phyloP scores from a whole-genome alignment of 2,888 invertebrate genomes.

The Pocota personata region DNA sequence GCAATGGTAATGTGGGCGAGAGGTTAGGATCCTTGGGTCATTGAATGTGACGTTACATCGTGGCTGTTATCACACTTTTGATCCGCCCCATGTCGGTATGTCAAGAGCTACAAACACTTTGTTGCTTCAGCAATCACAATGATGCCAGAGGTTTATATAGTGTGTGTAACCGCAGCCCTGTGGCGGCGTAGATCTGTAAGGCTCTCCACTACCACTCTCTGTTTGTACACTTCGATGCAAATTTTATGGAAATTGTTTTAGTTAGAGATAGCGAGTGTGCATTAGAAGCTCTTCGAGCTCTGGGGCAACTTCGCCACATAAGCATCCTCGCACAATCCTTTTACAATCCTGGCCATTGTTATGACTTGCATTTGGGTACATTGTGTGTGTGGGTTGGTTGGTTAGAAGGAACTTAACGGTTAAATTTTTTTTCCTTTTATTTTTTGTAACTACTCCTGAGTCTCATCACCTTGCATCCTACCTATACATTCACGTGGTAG shows the following conservation, averaged over 20 bases:
- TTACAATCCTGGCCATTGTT: conserved; percentile 46
- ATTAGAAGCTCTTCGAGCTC: conserved; percentile 55
- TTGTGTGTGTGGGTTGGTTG: neutral
- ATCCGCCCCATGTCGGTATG: conserved; percentile 24
- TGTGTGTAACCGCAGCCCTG: conserved; percentile 49
- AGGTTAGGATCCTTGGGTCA: neutral
- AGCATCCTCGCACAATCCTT: conserved; percentile 50
- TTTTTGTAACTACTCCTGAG: neutral
- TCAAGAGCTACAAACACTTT: conserved; percentile 45
- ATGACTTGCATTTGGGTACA: conserved; percentile 21
- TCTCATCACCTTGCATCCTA: conserved; percentile 30
- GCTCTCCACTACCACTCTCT: conserved; percentile 1
- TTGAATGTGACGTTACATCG: conserved; percentile 12
- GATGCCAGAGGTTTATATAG: conserved; percentile 35
- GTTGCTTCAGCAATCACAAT: conserved; percentile 57
- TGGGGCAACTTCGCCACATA: conserved; percentile 41
- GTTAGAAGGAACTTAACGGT: neutral
- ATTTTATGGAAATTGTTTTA: conserved; percentile 72
- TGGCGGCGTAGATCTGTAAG: conserved; percentile 25
- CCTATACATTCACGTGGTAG: neutral
- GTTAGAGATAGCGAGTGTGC: conserved; percentile 47
- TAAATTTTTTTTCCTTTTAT: neutral
- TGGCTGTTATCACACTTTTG: conserved; percentile 10
- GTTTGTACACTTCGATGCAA: conserved; percentile 56
- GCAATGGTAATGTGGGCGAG: conserved; percentile 42